Conservation (phyloP, 2,113 vertebrate genomes). For the Brevimyrus niger region DNA sequence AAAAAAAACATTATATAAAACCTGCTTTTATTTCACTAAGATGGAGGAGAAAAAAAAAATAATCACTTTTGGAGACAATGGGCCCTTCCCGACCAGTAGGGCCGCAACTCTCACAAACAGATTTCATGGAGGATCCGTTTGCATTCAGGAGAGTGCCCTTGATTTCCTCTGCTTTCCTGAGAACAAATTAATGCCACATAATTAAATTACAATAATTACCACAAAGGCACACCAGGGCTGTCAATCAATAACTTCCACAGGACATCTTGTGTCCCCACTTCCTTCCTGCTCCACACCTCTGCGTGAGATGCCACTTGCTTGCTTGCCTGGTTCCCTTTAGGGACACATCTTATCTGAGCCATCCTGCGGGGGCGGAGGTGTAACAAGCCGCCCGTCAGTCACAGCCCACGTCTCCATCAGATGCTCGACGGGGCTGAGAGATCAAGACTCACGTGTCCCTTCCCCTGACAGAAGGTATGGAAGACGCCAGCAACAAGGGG, state of each 20-base stretch:
- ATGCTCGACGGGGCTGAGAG: background rate
- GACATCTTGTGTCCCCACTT: background rate
- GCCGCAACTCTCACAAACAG: background rate
- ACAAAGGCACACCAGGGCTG: slow-evolving; percentile 27
- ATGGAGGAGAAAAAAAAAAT: background rate
- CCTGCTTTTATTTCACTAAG: background rate
- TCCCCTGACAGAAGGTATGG: background rate
- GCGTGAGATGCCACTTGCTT: slow-evolving; percentile 16
- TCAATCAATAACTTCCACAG: slow-evolving; percentile 32
- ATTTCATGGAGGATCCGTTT: background rate
- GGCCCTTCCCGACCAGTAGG: background rate
- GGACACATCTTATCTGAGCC: background rate
- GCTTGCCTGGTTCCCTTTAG: slow-evolving; percentile 46
- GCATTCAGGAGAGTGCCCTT: background rate
- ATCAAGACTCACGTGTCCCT: background rate
- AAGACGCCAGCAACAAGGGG: background rate
- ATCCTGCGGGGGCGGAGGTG: background rate
- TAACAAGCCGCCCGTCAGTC: background rate
- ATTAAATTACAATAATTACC: background rate
- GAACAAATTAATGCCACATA: background rate
- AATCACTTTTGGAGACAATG: background rate
- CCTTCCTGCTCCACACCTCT: background rate
- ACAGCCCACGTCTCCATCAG: background rate
- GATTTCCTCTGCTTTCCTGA: background rate
- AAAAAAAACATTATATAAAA: background rate